Base-by-base conservation (phyloP, 2,888 invertebrate species). In the Monopis laevigella region DNA sequence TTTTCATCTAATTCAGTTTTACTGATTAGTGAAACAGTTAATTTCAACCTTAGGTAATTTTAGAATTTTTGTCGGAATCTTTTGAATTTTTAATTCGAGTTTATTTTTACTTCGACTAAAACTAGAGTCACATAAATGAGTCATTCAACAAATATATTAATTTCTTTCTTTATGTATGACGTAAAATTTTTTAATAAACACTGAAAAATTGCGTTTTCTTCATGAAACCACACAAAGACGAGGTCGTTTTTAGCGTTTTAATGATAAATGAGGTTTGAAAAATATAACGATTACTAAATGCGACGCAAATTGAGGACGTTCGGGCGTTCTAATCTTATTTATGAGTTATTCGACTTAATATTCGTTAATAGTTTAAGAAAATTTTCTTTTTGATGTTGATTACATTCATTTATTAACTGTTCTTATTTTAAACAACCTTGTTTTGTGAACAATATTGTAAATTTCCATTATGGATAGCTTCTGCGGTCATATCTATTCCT, bases 271-370 rank as follows among this genome's bases (percentile, higher is more conserved):
- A 59, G 56, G 58, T 54, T 61, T 56, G 63, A 71, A 65, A 71
- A 41, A 64, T 64, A 58, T 66, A 62, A 64, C 64, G 65, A 64
- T 68, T 63, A 63, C 62, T 60, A 64, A 68, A 65, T 55, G 58
- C 54, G 69, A 71, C 72, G 58, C 56, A 65, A 69, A 75, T 72
- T 67, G 73, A 66, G 72, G 65, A 71, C 67, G 62, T 62, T 55
- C 58, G 58, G 53, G 24, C 29, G 41, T 39, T 56, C 50, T 54
- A 67, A 71, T 71, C 60, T 65, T 65, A 66, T 74, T 75, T 71
- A 75, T 68, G 71, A 67, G 64, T 62, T 67, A 67, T 65, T 60
- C 59, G 58, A 51, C 61, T 63, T 70, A 68, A 66, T 64, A 59
- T 64, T 63, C 58, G 65, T 61, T 71, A 72, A 73, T 70, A 66